These are phyloP conservation scores for Plemyria rubiginata DNA, from an alignment of 2,888 invertebrate species.

Conservation along the genomic window DNA sequence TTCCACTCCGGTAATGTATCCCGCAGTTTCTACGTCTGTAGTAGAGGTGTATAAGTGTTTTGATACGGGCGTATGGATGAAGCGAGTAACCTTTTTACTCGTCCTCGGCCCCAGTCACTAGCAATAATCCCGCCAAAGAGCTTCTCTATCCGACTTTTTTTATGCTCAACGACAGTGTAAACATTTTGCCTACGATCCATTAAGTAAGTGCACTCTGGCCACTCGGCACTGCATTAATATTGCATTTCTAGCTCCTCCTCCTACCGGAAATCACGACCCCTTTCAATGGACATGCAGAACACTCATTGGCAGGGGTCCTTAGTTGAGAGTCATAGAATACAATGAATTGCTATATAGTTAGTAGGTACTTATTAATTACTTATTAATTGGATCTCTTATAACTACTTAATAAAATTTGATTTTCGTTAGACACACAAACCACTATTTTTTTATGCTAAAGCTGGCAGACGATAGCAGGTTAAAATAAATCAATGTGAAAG, in stretches of 20 bases:
- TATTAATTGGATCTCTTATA: too few species aligned
- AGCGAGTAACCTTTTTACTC: conserved; percentile 68
- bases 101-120: conserved; percentile 63
- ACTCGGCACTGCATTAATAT: conserved; percentile 86
- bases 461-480: too few species aligned
- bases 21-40: conserved; percentile 75
- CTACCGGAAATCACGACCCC: conserved; percentile 52
- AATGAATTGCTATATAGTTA: conserved; percentile 1
- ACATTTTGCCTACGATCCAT: conserved; percentile 80
- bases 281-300: conserved; percentile 53
- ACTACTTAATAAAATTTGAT: too few species aligned
- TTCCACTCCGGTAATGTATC: conserved; percentile 85
- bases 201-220: conserved; percentile 81
- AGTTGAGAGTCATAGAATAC: conserved; percentile 29
- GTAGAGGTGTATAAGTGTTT: conserved; percentile 76
- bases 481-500: too few species aligned
- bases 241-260: conserved; percentile 82
- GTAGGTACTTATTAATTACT: too few species aligned
- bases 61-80: conserved; percentile 66
- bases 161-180: conserved; percentile 71
- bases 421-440: too few species aligned
- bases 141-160: conserved; percentile 70
- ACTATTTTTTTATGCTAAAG: too few species aligned
- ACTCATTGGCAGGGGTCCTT: conserved; percentile 16
- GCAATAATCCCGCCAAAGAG: conserved; percentile 74